These are phyloP conservation scores for Apis cerana DNA, from an alignment of 1,140 invertebrate species.

Conservation along the genomic window DNA sequence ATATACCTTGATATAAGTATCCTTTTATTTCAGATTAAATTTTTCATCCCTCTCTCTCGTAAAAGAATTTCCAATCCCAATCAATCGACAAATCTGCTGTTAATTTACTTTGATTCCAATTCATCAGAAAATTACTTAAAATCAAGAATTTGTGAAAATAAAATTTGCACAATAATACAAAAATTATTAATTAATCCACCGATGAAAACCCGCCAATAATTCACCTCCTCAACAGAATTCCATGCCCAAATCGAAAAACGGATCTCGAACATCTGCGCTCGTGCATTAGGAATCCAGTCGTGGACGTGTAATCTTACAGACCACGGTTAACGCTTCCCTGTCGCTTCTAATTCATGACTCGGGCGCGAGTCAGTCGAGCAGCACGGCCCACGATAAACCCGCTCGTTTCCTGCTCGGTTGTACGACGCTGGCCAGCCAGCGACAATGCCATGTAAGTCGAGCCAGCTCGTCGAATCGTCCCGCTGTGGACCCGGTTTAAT, in stretches of 20 bases:
- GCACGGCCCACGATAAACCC: conserved; percentile 11
- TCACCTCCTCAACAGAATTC: not conserved
- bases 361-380: not conserved
- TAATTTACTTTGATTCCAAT: too few species aligned
- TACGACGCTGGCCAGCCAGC: not conserved
- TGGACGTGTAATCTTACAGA: conserved; percentile 3
- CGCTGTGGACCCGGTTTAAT: conserved; percentile 9
- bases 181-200: too few species aligned
- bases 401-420: not conserved
- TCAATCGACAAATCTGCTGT: too few species aligned
- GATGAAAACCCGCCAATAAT: too few species aligned
- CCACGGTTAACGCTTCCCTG: conserved; percentile 8
- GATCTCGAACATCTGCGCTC: not conserved
- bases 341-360: conserved; percentile 7
- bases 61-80: too few species aligned
- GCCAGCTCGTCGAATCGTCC: conserved; percentile 25
- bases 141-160: too few species aligned
- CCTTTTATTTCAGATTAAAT: too few species aligned
- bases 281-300: conserved; percentile 5
- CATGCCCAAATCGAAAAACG: not conserved
- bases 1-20: too few species aligned
- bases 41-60: too few species aligned
- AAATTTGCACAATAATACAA: too few species aligned
- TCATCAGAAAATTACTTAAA: too few species aligned
- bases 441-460: conserved; percentile 49